Evolutionary conservation across 2,113 vertebrate species (phyloP).

Genomic region (Charadrius vociferus): DNA sequence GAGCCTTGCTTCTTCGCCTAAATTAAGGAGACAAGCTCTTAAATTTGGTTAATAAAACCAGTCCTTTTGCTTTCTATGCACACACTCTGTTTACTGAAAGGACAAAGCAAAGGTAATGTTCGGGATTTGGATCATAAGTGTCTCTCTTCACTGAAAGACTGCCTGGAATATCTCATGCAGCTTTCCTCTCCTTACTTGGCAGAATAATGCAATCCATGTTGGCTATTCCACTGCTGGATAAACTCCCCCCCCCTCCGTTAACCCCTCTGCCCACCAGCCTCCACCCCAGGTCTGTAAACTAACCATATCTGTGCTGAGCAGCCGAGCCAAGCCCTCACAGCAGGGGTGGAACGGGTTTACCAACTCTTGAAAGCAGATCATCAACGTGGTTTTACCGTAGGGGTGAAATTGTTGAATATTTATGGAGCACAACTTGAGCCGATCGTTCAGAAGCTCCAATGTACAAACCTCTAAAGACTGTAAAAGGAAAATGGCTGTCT

Average conservation of each 20-base stretch:
- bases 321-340: background rate
- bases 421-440: background rate
- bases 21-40: background rate
- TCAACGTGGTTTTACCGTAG: background rate
- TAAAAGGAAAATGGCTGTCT: background rate
- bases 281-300: background rate
- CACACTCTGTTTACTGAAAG: background rate
- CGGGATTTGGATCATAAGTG: background rate
- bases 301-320: background rate
- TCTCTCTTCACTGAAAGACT: background rate
- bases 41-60: background rate
- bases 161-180: background rate
- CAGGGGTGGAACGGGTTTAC: background rate
- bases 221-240: background rate
- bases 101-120: background rate
- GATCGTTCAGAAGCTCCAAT: background rate
- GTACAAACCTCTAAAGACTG: background rate
- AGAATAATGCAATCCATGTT: background rate
- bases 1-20: background rate
- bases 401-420: slow-evolving; percentile 26
- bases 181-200: background rate
- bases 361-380: background rate
- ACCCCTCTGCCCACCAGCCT: background rate
- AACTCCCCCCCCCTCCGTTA: background rate
- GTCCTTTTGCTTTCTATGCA: background rate